phyloP scores from a whole-genome alignment of 2,113 vertebrate species.

The Phaetusa simplex region DNA sequence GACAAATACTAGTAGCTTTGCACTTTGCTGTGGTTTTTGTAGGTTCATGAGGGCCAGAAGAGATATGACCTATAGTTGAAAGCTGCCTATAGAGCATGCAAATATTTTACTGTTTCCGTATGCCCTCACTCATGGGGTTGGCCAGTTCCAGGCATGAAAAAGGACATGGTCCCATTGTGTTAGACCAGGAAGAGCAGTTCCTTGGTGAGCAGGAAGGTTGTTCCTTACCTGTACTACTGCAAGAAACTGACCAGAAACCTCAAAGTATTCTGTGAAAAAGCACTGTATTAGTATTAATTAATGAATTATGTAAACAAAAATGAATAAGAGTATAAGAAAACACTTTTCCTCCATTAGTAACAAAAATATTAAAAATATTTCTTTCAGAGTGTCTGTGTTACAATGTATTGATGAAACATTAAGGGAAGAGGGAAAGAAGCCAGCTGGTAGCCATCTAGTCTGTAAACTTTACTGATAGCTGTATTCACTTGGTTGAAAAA shows the following conservation, averaged over 20 bases:
- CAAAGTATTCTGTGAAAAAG: background rate
- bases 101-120: background rate
- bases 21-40: background rate
- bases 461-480: background rate
- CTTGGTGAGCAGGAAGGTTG: background rate
- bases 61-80: background rate
- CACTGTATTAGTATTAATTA: background rate
- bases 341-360: background rate
- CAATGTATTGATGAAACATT: background rate
- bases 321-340: background rate
- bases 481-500: background rate
- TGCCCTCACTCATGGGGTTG: background rate
- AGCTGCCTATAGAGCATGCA: background rate
- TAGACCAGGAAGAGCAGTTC: background rate
- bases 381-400: background rate
- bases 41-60: background rate
- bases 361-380: background rate
- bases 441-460: background rate
- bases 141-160: background rate
- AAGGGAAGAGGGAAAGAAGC: background rate
- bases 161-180: rapidly evolving
- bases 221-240: background rate
- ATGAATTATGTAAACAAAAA: background rate
- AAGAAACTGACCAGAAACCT: background rate
- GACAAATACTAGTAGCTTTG: background rate